Conservation (phyloP, 2,888 invertebrate species). For the Tryphoninae sp. region DNA sequence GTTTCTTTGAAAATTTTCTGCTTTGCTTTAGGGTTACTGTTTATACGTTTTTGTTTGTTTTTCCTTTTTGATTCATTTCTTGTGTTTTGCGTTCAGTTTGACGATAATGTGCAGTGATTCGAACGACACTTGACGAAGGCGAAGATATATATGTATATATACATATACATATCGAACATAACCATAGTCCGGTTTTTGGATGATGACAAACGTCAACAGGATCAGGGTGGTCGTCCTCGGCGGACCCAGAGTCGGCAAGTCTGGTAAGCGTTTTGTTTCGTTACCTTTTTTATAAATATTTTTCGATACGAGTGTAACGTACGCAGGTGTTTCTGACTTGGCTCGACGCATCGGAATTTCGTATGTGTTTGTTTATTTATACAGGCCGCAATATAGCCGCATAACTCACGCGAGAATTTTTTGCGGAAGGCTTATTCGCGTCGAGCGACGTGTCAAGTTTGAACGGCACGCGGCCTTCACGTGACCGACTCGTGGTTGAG, state of each 20-base stretch:
- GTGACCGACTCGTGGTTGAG: no score
- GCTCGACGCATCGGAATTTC: neutral
- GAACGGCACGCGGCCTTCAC: no score
- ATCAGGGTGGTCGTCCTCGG: conserved; percentile 91
- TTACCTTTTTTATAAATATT: conserved; percentile 14
- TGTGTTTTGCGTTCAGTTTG: conserved; percentile 9
- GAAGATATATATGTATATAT: neutral
- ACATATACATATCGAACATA: neutral
- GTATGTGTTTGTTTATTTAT: neutral
- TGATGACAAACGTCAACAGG: conserved; percentile 90
- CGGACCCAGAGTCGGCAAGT: conserved; percentile 89
- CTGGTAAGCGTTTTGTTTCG: conserved; percentile 84
- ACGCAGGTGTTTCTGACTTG: neutral
- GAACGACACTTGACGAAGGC: conserved; percentile 71
- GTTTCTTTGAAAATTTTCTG: conserved; percentile 6
- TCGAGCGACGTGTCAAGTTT: no score
- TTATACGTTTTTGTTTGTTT: neutral
- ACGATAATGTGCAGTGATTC: conserved; percentile 65
- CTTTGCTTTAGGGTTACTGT: conserved; percentile 16
- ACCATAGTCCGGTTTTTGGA: conserved; percentile 62
- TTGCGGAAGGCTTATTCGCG: neutral
- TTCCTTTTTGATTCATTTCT: conserved; percentile 10
- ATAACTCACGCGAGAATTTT: neutral
- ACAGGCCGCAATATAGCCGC: neutral
- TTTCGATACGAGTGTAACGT: conserved; percentile 1